Conservation (phyloP, 1,140 invertebrate genomes). For the Manduca sexta region DNA sequence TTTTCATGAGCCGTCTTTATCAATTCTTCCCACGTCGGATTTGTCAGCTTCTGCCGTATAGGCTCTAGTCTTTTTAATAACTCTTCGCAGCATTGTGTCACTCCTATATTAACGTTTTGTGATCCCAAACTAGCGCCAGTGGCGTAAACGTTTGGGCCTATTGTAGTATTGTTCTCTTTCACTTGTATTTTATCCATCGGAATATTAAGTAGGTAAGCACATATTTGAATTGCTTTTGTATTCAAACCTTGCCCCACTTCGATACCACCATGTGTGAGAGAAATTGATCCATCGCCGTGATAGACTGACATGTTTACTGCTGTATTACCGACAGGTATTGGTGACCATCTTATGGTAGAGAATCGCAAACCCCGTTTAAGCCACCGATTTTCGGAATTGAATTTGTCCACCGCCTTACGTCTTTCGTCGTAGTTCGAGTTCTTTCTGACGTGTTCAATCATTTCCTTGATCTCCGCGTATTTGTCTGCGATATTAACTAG, state of each 20-base stretch:
- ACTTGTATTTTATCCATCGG: conserved; percentile 77
- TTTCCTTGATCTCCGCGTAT: conserved; percentile 34
- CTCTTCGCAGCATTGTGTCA: conserved; percentile 24
- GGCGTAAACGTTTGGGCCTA: conserved; percentile 72
- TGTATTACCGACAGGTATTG: conserved; percentile 69
- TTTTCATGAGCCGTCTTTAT: conserved; percentile 69
- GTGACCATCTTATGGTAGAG: conserved; percentile 76
- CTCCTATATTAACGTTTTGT: conserved; percentile 17
- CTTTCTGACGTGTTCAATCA: conserved; percentile 4
- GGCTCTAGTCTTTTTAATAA: conserved; percentile 75
- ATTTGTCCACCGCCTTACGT: conserved; percentile 66
- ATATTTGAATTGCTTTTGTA: conserved; percentile 81
- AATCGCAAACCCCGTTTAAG: conserved; percentile 81
- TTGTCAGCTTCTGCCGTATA: conserved; percentile 68
- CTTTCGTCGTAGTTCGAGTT: conserved; percentile 47
- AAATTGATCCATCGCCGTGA: conserved; percentile 82
- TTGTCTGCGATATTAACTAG: conserved; percentile 75
- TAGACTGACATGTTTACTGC: conserved; percentile 80
- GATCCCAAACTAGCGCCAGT: conserved; percentile 75
- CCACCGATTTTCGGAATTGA: conserved; percentile 83
- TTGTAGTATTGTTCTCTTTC: conserved; percentile 76
- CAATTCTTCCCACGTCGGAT: conserved; percentile 76
- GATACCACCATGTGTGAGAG: conserved; percentile 82
- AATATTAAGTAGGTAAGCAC: conserved; percentile 80
- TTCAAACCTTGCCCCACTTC: conserved; percentile 91